Evolutionary conservation across 2,888 invertebrate species (phyloP), one percentile per base, ranked within the genome.

Genomic region (Rhagophthalmus giganteus): DNA sequence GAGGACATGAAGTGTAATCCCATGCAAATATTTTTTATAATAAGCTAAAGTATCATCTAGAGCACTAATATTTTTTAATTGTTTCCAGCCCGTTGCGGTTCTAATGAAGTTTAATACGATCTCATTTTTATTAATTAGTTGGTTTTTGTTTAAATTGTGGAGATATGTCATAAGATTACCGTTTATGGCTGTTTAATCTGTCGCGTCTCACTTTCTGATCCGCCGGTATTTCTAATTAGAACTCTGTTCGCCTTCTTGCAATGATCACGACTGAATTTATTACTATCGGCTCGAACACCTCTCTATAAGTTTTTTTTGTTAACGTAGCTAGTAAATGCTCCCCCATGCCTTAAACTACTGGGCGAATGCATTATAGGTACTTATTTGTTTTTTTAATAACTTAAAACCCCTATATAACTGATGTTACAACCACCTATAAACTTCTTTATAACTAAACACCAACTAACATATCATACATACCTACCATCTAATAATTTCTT

Each of bases 61-160:
- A 24, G 37, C 37, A 39, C 30, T 39, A 39, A 39, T 39, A 39
- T 39, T 39, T 46, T 46, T 41, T 52, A 52, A 52, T 46, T 48
- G 47, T 49, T 54, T 54, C 48, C 49, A 44, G 54, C 24, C 35
- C 47, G 51, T 51, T 37, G 47, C 51, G 42, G 47, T 55, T 50
- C 44, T 55, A 55, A 47, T 51, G 54, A 46, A 39, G 37, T 50
- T 50, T 45, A 34, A 39, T 48, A 44, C 25, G 25, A 24, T 47
- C 41, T 50, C 42, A 49, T 44, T 54, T 53, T 54, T 54, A 54
- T 54, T 54, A 50, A 54, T 54, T 54, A 50, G 42, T 31, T 33
- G 27, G 32, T 42, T 46, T 45, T 46, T 41, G 40, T 50, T 54
- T 45, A 45, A 54, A 54, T 49, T 49, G 37, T 37, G 34, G 38